Percentiles rank a stretch among this genome's conserved stretches.
Evolutionary conservation across 2,797 vertebrate species (phyloP).

Genomic region (Pithecia hirsuta): DNA sequence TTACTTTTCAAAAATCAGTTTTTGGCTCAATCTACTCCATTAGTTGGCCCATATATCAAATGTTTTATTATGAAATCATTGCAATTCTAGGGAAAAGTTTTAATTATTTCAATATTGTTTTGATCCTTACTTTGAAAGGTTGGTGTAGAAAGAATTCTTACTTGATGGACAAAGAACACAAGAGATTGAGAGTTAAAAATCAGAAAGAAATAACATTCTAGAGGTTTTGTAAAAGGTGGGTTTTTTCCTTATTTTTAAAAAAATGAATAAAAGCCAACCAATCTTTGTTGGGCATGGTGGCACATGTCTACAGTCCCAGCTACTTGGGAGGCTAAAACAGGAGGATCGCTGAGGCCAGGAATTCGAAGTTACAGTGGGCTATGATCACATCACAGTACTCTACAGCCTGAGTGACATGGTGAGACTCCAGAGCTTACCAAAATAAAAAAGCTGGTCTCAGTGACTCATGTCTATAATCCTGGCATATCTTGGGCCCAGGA

Average conservation of each 20-base stretch:
- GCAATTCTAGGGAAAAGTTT: background rate
- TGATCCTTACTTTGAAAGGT: background rate
- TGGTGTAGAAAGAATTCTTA: conserved; percentile 28
- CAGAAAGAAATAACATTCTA: background rate
- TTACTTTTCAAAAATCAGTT: background rate
- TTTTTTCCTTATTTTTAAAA: background rate
- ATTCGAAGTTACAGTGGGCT: too few relatives aligned
- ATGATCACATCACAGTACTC: too few relatives aligned
- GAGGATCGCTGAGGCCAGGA: background rate
- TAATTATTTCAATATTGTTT: background rate
- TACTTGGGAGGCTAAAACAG: background rate
- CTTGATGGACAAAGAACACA: background rate
- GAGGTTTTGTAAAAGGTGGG: background rate
- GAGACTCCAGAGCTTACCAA: too few relatives aligned
- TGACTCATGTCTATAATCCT: too few relatives aligned
- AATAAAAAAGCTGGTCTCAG: too few relatives aligned
- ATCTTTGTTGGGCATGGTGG: background rate
- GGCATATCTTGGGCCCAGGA: too few relatives aligned
- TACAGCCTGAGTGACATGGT: too few relatives aligned
- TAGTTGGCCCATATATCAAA: background rate
- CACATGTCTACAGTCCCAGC: background rate
- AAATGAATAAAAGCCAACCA: background rate
- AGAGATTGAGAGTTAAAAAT: background rate
- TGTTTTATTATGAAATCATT: background rate
- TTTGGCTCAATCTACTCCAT: background rate